phyloP scores from a whole-genome alignment of 2,113 vertebrate genomes.

The Columbina picui region DNA sequence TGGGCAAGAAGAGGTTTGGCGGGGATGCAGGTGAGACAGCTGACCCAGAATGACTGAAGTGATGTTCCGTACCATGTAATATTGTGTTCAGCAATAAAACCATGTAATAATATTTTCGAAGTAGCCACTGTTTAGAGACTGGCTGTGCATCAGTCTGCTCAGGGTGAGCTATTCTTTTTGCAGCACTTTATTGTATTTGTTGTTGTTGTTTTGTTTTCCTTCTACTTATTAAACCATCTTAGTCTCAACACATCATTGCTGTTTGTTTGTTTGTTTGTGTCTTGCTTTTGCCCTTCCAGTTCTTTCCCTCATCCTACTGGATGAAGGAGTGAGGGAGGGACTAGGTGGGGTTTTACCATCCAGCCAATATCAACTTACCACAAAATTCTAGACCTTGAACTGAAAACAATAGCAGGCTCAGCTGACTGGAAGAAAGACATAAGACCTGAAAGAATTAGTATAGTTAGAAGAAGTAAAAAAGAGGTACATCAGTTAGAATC shows the following conservation, averaged over 20 bases:
- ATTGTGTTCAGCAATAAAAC: neutral
- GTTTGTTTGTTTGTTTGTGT: neutral
- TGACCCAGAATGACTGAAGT: neutral
- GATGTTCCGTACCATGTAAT: neutral
- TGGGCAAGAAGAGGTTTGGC: neutral
- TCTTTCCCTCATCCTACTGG: neutral
- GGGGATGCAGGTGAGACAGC: neutral
- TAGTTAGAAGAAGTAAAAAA: neutral
- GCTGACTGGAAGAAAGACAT: neutral
- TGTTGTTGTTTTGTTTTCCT: neutral
- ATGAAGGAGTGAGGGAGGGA: neutral
- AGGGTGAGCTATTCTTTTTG: neutral
- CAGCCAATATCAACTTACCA: neutral
- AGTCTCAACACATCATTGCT: neutral
- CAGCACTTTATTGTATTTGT: neutral
- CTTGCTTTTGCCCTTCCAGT: neutral
- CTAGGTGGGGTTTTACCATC: accelerated
- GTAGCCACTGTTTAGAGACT: neutral
- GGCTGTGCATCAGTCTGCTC: neutral
- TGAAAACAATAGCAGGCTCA: neutral
- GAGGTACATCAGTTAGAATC: neutral
- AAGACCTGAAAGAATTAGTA: neutral
- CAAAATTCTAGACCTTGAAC: neutral
- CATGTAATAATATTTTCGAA: neutral
- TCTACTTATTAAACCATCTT: neutral